Base-by-base conservation (phyloP, 2,797 vertebrate genomes). In the Ambastaia sidthimunki region DNA sequence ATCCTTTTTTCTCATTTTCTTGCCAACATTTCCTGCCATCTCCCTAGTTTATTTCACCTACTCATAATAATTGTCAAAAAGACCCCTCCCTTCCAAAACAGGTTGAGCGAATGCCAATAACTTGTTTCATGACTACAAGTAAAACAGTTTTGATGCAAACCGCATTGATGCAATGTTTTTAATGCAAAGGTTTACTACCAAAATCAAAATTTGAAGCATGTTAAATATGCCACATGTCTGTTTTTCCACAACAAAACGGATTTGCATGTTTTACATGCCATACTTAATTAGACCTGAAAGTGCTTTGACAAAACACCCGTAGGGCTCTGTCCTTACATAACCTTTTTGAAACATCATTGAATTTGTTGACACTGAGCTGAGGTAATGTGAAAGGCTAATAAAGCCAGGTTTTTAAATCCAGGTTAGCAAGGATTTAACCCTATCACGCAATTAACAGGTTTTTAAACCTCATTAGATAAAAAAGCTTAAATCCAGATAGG, bases 281-380 rank as follows among this genome's bases (percentile, higher is more conserved):
- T 23, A 52, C 25, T 41, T 12, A 12, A 50, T 71, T 15, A 71
- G 15, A 25, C 25, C 76, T 62, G 25, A 62, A 25, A n/a, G 48
- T 60, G 44, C 7, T 70, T 62, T 70, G 2, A 62, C 19, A 71
- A 63, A 78, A 71, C 4, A 7, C 4, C 76, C 41, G 7, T 13
- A 63, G 47, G 68, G 57, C 47, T n/a, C 48, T 63, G 47, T 71
- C 76, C 76, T 71, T 54, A 71, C 50, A 63, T 31, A 78, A 78
- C 44, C 47, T 16, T 71, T 50, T 60, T 11, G 7, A 28, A 69
- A 77, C 7, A 1, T 52, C 47, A 78, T 28, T 70, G 54, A 62
- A 70, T 37, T 50, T 71, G 55, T 6, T 62, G 76, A 71, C 68
- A 16, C 19, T 63, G 55, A 78, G 15, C 44, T 52, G 44, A 71